Conservation (phyloP, 2,113 vertebrate genomes). For the Dunckerocampus dactyliophorus region DNA sequence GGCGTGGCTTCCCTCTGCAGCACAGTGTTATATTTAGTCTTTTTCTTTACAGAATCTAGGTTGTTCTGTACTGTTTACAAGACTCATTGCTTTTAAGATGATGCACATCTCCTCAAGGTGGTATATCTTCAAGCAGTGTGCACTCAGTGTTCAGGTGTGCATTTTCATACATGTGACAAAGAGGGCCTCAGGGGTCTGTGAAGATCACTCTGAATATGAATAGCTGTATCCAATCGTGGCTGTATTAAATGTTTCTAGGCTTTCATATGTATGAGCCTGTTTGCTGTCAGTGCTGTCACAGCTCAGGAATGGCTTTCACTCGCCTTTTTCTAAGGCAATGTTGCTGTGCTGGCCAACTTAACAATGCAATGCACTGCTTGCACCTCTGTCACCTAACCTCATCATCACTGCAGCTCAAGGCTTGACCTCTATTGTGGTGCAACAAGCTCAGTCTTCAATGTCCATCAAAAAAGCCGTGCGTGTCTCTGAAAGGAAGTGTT, state of each 20-base stretch:
- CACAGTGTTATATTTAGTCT: slow-evolving; percentile 45
- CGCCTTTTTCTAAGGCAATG: slow-evolving; percentile 30
- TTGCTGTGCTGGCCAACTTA: slow-evolving; percentile 29
- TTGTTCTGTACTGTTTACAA: slow-evolving; percentile 14
- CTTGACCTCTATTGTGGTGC: slow-evolving; percentile 30
- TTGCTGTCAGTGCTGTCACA: slow-evolving; percentile 26
- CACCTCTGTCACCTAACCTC: slow-evolving; percentile 51
- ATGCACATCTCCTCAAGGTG: slow-evolving; percentile 7
- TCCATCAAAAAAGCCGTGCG: slow-evolving; percentile 7
- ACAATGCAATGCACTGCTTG: slow-evolving; percentile 23
- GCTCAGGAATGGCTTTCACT: slow-evolving; percentile 31
- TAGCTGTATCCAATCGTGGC: slow-evolving; percentile 3
- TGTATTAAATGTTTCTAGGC: slow-evolving; percentile 8
- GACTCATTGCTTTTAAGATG: slow-evolving; percentile 12
- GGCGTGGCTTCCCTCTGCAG: slow-evolving; percentile 29
- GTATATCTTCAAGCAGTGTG: slow-evolving; percentile 22
- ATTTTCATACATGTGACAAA: background rate
- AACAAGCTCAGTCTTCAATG: slow-evolving; percentile 4
- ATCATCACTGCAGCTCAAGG: slow-evolving; percentile 31
- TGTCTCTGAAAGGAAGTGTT: slow-evolving; percentile 1
- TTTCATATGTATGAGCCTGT: slow-evolving; percentile 6
- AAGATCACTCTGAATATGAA: slow-evolving; percentile 1
- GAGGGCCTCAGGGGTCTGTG: background rate
- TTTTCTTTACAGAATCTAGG: slow-evolving; percentile 11
- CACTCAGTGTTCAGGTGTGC: background rate